Percentiles rank a stretch among this genome's conserved stretches.
These are phyloP conservation scores for Chlamydotis undulata DNA, from an alignment of 2,113 vertebrate species.

Conservation along the genomic window DNA sequence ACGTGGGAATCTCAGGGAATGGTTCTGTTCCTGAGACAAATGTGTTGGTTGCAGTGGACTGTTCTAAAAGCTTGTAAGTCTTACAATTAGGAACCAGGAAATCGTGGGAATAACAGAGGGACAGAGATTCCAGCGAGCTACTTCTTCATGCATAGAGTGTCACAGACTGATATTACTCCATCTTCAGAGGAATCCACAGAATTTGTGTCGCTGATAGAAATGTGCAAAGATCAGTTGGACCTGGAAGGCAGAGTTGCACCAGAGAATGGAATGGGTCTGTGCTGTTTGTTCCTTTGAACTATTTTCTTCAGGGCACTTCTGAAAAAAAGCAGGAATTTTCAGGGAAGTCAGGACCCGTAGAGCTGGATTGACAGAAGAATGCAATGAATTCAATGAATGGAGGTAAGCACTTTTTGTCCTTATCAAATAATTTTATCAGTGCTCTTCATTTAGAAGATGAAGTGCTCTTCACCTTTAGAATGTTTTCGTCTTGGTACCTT, in stretches of 20 bases:
- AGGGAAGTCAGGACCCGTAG: slow-evolving; percentile 2
- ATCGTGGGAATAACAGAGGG: neutral
- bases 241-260: neutral
- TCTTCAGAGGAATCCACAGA: neutral
- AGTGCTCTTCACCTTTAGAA: slow-evolving; percentile 36
- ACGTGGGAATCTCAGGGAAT: neutral
- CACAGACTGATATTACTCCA: neutral
- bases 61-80: neutral
- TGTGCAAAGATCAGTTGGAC: neutral
- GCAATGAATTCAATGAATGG: slow-evolving; percentile 34
- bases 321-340: slow-evolving; percentile 50
- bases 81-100: neutral
- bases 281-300: slow-evolving; percentile 21
- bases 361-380: slow-evolving; percentile 37
- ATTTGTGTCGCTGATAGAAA: neutral
- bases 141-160: neutral
- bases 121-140: neutral
- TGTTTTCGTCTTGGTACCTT: neutral
- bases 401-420: slow-evolving; percentile 43
- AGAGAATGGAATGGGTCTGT: neutral
- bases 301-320: slow-evolving; percentile 51
- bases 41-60: neutral
- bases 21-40: neutral
- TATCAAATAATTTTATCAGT: slow-evolving; percentile 56
- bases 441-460: slow-evolving; percentile 33